Base-by-base conservation (phyloP, 2,888 invertebrate species). In the Eumacrocentrus americanus region DNA sequence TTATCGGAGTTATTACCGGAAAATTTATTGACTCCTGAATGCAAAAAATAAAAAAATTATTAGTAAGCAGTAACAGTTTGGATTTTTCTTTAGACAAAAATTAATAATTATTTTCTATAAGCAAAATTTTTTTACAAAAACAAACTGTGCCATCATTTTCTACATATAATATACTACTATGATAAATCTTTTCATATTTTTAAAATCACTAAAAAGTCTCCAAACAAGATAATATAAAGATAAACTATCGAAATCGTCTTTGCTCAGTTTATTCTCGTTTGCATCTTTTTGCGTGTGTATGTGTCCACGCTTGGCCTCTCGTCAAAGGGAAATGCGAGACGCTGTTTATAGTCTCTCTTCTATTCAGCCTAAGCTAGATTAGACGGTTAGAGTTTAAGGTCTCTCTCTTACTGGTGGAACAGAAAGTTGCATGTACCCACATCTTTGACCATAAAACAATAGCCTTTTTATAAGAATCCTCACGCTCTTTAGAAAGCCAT, bases 291-390 rank as follows among this genome's bases (percentile, higher is more conserved):
- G 7, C 16, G 16, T 25, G 20, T 48, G 25, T 12, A 14, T 16
- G 11, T 23, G 16, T 23, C 16, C 4, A 48, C 3, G 48, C 34
- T 34, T 11, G 25, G 48, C 29, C 9, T 48, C 6, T 18, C 16
- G 5, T 34, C 34, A 48, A 48, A 48, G 29, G 29, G 48, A 34
- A 48, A 48, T 34, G 18, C 16, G 48, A 48, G 34, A 48, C n/a
- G 18, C 20, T 25, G 3, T 46, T 23, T 25, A 25, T 12, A 23
- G 12, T 6, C 5, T 23, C 29, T 29, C n/a, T 29, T 29, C 5
- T 4, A 29, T 9, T 29, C 29, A 29, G 29, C 29, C 4, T 4
- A 29, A 4, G 29, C 29, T 29, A 29, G 29, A 29, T 9, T n/a
- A 6, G 7, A 14, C 14, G 25, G n/a, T 12, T 22, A 46, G 14